phyloP scores from a whole-genome alignment of 2,797 vertebrate species.

The Chromis chromis region DNA sequence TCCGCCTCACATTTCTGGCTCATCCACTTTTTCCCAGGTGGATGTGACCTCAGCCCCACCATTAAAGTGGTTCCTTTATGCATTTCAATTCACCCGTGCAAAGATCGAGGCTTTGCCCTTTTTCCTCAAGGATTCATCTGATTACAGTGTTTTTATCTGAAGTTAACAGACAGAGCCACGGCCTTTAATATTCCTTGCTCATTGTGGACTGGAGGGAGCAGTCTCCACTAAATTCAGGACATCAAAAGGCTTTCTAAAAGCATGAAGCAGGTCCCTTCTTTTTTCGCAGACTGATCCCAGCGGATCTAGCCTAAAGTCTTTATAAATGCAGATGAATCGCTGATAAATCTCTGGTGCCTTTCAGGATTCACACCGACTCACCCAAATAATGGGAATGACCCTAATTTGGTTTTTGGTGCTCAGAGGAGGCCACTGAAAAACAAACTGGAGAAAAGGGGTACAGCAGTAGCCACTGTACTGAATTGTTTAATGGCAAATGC shows the following conservation, averaged over 20 bases:
- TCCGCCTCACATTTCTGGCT: conserved; percentile 25
- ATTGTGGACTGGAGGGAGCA: conserved; percentile 32
- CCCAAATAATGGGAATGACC: conserved; percentile 15
- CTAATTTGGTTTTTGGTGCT: conserved; percentile 13
- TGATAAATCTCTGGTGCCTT: conserved; percentile 29
- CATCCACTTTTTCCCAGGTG: conserved; percentile 5
- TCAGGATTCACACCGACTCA: conserved; percentile 19
- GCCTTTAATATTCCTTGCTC: conserved; percentile 54
- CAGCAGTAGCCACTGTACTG: not conserved
- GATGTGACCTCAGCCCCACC: not conserved
- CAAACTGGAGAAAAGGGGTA: not conserved
- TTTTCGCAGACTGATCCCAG: conserved; percentile 32
- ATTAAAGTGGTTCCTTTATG: conserved; percentile 44
- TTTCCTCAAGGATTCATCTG: conserved; percentile 48
- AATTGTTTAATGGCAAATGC: conserved; percentile 13
- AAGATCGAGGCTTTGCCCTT: conserved; percentile 10
- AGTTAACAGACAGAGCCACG: conserved; percentile 43
- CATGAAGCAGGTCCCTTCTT: conserved; percentile 39
- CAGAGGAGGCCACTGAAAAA: not conserved
- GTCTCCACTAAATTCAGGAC: conserved; percentile 20
- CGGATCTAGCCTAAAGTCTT: conserved; percentile 10
- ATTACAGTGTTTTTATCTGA: conserved; percentile 50
- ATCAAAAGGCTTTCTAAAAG: conserved; percentile 30
- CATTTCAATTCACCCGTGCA: conserved; percentile 19
- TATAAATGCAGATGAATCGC: conserved; percentile 40